Conservation (phyloP, 2,113 vertebrate genomes). For the Perccottus glenii region DNA sequence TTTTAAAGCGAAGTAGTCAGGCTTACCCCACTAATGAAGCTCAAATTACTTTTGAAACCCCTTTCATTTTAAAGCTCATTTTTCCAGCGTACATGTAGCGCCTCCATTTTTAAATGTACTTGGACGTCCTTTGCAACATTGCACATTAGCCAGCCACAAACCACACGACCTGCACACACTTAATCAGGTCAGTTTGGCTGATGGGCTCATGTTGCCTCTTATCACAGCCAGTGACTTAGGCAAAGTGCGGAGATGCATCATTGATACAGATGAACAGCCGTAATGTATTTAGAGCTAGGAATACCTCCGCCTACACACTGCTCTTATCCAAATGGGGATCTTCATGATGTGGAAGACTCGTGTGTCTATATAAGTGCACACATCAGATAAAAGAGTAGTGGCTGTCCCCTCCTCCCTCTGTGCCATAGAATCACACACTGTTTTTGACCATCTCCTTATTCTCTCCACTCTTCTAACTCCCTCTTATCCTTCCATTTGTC, state of each 20-base stretch:
- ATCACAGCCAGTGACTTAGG: conserved; percentile 6
- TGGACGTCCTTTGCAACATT: not conserved
- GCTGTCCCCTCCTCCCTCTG: conserved; percentile 34
- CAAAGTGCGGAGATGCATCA: conserved; percentile 11
- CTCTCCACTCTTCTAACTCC: conserved; percentile 20
- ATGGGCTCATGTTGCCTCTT: conserved; percentile 21
- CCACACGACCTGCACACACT: conserved; percentile 17
- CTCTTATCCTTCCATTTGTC: conserved; percentile 48
- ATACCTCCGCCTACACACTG: conserved; percentile 33
- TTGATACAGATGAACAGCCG: conserved; percentile 35
- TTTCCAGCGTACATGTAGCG: not conserved
- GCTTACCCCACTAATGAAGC: conserved; percentile 1
- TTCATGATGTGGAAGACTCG: conserved; percentile 26
- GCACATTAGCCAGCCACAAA: conserved; percentile 9
- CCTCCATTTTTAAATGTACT: conserved; percentile 7
- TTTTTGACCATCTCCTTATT: conserved; percentile 26
- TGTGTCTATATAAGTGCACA: not conserved
- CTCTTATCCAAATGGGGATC: conserved; percentile 38
- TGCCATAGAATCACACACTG: conserved; percentile 23
- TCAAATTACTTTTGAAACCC: conserved; percentile 6
- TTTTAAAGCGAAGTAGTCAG: too few relatives aligned
- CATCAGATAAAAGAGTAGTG: conserved; percentile 48
- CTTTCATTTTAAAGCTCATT: not conserved
- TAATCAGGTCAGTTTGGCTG: conserved; percentile 37
- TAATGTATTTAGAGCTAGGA: conserved; percentile 32